These are phyloP conservation scores for Peromyscus maniculatus DNA, from an alignment of 2,113 vertebrate genomes.

Conservation along the genomic window DNA sequence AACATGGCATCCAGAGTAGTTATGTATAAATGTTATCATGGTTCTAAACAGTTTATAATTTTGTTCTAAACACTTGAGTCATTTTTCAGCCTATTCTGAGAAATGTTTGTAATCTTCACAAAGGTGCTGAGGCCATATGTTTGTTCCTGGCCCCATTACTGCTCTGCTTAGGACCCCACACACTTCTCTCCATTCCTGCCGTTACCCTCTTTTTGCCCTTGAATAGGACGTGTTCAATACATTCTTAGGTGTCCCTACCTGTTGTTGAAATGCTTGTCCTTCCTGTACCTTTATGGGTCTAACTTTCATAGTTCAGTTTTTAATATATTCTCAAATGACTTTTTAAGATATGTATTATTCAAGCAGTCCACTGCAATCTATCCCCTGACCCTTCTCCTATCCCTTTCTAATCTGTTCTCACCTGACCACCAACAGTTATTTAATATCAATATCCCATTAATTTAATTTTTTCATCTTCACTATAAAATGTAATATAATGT, in stretches of 20 bases:
- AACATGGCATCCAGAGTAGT: background rate
- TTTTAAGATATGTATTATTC: background rate
- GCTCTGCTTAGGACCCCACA: background rate
- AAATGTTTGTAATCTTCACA: background rate
- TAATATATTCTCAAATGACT: background rate
- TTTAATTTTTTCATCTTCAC: background rate
- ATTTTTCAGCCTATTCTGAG: background rate
- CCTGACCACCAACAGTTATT: background rate
- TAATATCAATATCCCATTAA: background rate
- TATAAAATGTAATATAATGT: background rate
- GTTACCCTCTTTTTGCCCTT: background rate
- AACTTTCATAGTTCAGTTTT: background rate
- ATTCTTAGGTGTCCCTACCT: background rate
- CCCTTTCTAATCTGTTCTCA: background rate
- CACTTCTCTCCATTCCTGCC: fast-evolving
- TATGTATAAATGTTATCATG: background rate
- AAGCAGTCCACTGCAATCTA: background rate
- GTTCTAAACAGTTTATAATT: background rate
- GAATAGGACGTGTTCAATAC: fast-evolving
- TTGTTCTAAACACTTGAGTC: background rate
- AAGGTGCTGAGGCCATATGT: fast-evolving
- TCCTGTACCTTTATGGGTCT: background rate
- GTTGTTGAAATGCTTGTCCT: background rate
- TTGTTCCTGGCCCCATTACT: background rate
- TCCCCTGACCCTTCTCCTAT: background rate